Percentiles rank a stretch among this genome's conserved stretches.
These are phyloP conservation scores for Tortricodes alternella DNA, from an alignment of 2,888 invertebrate genomes.

Conservation along the genomic window DNA sequence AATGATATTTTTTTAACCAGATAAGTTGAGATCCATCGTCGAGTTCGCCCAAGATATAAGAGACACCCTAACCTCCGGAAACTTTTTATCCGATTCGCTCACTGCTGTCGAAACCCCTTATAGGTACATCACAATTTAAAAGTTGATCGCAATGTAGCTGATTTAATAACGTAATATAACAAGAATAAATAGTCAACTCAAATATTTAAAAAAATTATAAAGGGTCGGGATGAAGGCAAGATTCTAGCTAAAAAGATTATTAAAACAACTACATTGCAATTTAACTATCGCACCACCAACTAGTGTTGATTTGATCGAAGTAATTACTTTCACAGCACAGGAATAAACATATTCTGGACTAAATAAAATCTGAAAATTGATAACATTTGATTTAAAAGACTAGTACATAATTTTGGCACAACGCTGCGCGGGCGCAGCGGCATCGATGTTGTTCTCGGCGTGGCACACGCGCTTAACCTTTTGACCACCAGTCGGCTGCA, in stretches of 20 bases:
- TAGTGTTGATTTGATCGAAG: constrained; percentile 78
- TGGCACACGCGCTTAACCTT: neutral
- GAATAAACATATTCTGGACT: constrained; percentile 81
- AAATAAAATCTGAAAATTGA: constrained; percentile 82
- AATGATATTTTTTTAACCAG: constrained; percentile 9
- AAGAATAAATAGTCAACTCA: constrained; percentile 2
- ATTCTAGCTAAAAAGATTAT: constrained; percentile 16
- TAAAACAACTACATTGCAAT: constrained; percentile 57
- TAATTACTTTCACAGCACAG: constrained; percentile 76
- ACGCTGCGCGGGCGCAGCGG: constrained; percentile 62
- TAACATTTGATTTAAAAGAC: constrained; percentile 79
- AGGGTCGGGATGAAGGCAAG: too few species aligned
- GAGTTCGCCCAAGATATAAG: constrained; percentile 18
- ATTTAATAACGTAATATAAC: constrained; percentile 18
- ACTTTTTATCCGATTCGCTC: constrained; percentile 4
- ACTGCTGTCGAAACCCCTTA: constrained; percentile 4
- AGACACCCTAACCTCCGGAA: neutral
- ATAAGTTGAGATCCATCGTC: constrained; percentile 27
- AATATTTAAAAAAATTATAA: neutral
- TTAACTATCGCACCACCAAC: constrained; percentile 47
- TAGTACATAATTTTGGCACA: constrained; percentile 83
- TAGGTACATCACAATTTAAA: constrained; percentile 32
- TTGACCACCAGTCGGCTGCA: too few species aligned
- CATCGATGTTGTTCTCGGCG: constrained; percentile 67
- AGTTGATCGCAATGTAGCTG: constrained; percentile 38